Base-by-base conservation (phyloP, 2,113 vertebrate species). In the Ochotona curzoniae region DNA sequence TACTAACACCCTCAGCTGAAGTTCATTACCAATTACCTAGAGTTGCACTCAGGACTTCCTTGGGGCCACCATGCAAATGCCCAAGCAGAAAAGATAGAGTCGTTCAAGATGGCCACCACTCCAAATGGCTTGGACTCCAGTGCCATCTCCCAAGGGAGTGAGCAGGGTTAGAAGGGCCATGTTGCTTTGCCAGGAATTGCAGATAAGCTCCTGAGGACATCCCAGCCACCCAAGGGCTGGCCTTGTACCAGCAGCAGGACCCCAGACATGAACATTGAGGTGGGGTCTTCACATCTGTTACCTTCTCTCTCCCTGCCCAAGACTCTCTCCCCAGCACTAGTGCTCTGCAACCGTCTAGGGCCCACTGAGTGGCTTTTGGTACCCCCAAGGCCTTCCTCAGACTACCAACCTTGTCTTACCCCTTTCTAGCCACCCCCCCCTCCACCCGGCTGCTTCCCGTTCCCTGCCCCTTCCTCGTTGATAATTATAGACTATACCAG, bases 21-120 rank as follows among this genome's bases (percentile, higher is more conserved):
- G 92, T 96, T 97, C 92, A 91, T 93, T 78, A 78, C 90, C 32
- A 9, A 93, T 91, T 94, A 94, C 73, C 30, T 74, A 47, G 81
- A 90, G 11, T 74, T 21, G 13, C 64, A 90, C 93, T 82, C 60
- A 61, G 73, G 63, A 44, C 69, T 90, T 86, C 21, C 70, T 66
- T 30, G 28, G 87, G 54, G 25, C 84, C 61, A 63, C 63, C 38
- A 35, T 47, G 23, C 38, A 93, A 85, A 79, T 47, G 73, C n/a
- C 66, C 23, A 12, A 32, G 8, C n/a, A 28, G 28, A 57, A 47
- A 83, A 69, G 49, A 32, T 26, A 11, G 28, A 87, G 25, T 23
- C 14, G 28, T 66, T 89, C 49, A 61, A 74, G 86, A 66, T 78
- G 83, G 35, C 76, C 76, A 54, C 60, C 5, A 14, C 23, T 25